Conservation (phyloP, 2,797 vertebrate species). For the Falco berigora region DNA sequence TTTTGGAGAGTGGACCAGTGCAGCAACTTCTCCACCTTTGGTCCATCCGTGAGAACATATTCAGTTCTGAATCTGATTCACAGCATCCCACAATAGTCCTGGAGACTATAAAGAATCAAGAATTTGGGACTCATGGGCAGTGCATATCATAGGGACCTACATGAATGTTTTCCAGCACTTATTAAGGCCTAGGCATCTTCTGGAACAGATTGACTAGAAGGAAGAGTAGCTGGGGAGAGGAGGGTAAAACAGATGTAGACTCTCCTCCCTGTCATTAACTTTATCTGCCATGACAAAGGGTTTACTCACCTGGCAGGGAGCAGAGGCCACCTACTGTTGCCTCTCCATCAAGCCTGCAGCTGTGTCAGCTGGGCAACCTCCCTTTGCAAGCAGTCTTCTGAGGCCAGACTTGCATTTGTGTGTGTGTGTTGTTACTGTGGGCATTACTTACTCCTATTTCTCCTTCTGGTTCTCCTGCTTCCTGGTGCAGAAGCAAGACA, state of each 20-base stretch:
- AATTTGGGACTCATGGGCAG: background rate
- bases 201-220: background rate
- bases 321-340: background rate
- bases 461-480: background rate
- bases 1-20: background rate
- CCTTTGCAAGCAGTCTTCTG: background rate
- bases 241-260: background rate
- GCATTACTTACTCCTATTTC: background rate
- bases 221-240: background rate
- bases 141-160: background rate
- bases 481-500: background rate
- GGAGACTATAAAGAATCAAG: background rate
- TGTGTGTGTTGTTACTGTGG: background rate
- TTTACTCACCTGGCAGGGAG: background rate
- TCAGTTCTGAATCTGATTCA: background rate
- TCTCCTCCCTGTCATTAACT: background rate
- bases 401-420: background rate
- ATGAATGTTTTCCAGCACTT: background rate
- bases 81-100: background rate
- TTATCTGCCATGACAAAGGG: background rate
- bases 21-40: background rate
- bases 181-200: background rate
- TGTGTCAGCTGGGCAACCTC: background rate
- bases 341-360: background rate
- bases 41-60: background rate